phyloP scores from a whole-genome alignment of 1,140 invertebrate genomes.

The Drosophila pallidifrons region DNA sequence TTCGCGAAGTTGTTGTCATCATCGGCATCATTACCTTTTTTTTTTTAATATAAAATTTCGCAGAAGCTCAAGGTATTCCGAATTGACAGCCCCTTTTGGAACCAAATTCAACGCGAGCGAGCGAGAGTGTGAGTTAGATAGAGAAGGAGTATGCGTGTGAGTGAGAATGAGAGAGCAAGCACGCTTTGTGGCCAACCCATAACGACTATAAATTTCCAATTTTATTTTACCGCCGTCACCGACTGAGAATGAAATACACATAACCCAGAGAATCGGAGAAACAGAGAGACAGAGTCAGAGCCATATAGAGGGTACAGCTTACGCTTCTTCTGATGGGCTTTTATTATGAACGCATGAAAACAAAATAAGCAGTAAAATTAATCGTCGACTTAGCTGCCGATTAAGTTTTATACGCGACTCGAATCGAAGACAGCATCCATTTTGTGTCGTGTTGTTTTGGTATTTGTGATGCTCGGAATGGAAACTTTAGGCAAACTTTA shows the following conservation, averaged over 20 bases:
- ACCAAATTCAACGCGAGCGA: slow-evolving; percentile 1
- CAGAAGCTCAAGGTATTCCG: slow-evolving; percentile 68
- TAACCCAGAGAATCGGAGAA: slow-evolving; percentile 7
- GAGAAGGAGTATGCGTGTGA: too few species aligned
- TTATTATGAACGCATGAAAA: slow-evolving; percentile 72
- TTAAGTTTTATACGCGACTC: slow-evolving; percentile 53
- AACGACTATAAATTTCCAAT: slow-evolving; percentile 79
- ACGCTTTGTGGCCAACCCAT: slow-evolving; percentile 33
- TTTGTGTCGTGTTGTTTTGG: slow-evolving; percentile 47
- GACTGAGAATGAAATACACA: slow-evolving; percentile 11
- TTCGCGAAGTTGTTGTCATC: slow-evolving; percentile 39
- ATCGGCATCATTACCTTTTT: slow-evolving; percentile 23
- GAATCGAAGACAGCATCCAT: slow-evolving; percentile 63
- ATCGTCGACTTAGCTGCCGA: slow-evolving; percentile 72
- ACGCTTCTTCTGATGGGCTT: slow-evolving; percentile 50
- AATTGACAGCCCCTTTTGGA: slow-evolving; percentile 35
- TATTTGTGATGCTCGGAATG: slow-evolving; percentile 25
- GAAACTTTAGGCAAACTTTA: slow-evolving; percentile 25
- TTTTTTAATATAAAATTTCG: slow-evolving; percentile 47
- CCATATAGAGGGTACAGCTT: slow-evolving; percentile 21
- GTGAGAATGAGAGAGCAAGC: slow-evolving; percentile 4
- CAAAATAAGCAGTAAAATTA: slow-evolving; percentile 82
- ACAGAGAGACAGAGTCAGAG: neutral
- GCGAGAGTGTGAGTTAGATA: neutral
- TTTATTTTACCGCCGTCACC: slow-evolving; percentile 70